Evolutionary conservation across 2,888 invertebrate genomes (phyloP), one percentile per base, ranked within the genome.

Genomic region (Rotaria magnacalcarata): DNA sequence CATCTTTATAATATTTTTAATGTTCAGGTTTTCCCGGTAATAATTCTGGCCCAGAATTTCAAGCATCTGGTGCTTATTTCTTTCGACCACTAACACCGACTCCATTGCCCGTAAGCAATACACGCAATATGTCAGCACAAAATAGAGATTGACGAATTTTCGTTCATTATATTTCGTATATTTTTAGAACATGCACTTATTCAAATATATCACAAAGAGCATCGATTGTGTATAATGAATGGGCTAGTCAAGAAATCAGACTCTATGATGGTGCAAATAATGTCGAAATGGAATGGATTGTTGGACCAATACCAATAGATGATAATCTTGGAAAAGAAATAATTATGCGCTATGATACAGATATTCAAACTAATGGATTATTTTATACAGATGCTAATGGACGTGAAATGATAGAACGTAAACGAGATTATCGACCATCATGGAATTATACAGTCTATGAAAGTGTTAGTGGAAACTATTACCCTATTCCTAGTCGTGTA

Each of bases 331-430:
- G 96, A 0, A 96, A 95, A 90, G 97, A 98, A 91, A 92, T 96
- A 0, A 92, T 97, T 0, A 93, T 94, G 0, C 93, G 93, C 86
- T 96, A 94, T 89, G 92, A 92, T 11, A 94, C 94, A 92, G 86
- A 86, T 85, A 43, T 86, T 54, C 60, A 54, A 21, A 56, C 56
- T 4, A 85, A 89, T 6, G 80, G 80, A 34, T 8, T 84, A 6
- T 87, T 85, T 58, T 96, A 94, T 89, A 98, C 97, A 0, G 98
- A 99, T 90, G 94, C 96, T 0, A 99, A 97, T 90, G 97, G 97
- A 0, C 92, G 97, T 24, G 95, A 96, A 90, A 93, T 95, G 90
- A 89, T 96, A 47, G 56, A 87, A 67, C 56, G 87, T 14, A 87
- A 84, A 27, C 47, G 87, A 80, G 84, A 87, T 56, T 87, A 85